Base-by-base conservation (phyloP, 2,113 vertebrate species). In the Heliornis fulica region DNA sequence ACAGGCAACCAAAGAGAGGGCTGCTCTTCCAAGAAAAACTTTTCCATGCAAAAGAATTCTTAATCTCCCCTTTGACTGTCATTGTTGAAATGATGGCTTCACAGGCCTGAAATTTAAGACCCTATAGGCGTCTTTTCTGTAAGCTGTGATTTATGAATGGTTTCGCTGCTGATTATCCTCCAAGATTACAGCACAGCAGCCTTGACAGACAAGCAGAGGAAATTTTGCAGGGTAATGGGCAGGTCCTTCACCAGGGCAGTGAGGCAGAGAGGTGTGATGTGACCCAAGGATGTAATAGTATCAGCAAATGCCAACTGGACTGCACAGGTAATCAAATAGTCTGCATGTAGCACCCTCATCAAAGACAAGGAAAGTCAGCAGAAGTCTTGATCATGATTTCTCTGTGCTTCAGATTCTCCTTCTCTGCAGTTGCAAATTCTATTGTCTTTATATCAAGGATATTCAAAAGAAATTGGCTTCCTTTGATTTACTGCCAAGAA, bases 31-130 rank as follows among this genome's bases (percentile, higher is more conserved):
- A 97, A 97, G 90, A 96, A 97, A 94, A 95, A 95, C 93, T 92
- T 96, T 96, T 96, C 96, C 95, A 87, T 96, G 94, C 96, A 94
- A 96, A 96, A 95, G 96, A 97, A 96, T 97, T 96, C 96, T 92
- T 96, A 93, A 96, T 95, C 93, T 95, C 88, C 83, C 92, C 94
- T 96, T 96, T 84, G 95, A 97, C 95, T 89, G 92, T 94, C 96
- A 97, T 92, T 92, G 94, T 87, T 95, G 90, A 94, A 96, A 97
- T 89, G 94, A 97, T 87, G 95, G 95, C 95, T 96, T 97, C 10
- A 2, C 83, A 86, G 91, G 69, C 94, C 87, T 93, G 96, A 96
- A 97, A 97, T 94, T 93, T 94, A 96, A 96, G 92, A 95, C 83
- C 61, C 94, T 94, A 96, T 92, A 45, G n/a, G 96, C n/a, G 26